Evolutionary conservation across 2,888 invertebrate genomes (phyloP).

Genomic region (Melinopterus prodromus): DNA sequence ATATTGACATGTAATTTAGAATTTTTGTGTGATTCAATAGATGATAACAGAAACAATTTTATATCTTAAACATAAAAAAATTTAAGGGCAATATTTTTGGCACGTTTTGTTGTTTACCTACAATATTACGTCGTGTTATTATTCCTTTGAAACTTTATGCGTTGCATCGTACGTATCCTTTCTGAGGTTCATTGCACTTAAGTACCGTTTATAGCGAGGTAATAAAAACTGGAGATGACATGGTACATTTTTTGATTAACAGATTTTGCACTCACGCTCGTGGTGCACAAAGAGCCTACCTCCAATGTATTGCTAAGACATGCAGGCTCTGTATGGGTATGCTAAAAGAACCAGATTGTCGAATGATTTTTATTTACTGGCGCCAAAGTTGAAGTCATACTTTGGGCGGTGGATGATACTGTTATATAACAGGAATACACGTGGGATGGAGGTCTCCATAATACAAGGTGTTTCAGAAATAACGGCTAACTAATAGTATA

Average conservation of each 20-base stretch:
- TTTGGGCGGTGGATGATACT: no score
- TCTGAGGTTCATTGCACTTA: background rate
- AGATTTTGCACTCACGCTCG: background rate
- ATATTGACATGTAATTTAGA: no score
- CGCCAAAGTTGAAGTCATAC: background rate
- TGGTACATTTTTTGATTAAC: background rate
- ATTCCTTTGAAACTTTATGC: background rate
- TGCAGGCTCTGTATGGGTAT: background rate
- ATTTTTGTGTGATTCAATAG: slow-evolving; percentile 6
- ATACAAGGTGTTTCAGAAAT: no score
- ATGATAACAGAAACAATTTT: no score
- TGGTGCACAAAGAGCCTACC: background rate
- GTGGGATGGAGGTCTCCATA: no score
- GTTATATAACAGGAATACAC: no score
- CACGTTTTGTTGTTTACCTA: no score
- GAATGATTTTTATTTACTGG: background rate
- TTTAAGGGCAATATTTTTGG: no score
- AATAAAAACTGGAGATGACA: background rate
- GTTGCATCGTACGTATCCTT: background rate
- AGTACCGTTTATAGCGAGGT: background rate
- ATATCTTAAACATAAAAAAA: no score
- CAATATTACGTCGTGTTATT: no score
- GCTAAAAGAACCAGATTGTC: background rate
- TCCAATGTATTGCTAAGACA: background rate
- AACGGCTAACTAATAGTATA: no score